Base-by-base conservation (phyloP, 2,797 vertebrate species). In the Spatula clypeata region DNA sequence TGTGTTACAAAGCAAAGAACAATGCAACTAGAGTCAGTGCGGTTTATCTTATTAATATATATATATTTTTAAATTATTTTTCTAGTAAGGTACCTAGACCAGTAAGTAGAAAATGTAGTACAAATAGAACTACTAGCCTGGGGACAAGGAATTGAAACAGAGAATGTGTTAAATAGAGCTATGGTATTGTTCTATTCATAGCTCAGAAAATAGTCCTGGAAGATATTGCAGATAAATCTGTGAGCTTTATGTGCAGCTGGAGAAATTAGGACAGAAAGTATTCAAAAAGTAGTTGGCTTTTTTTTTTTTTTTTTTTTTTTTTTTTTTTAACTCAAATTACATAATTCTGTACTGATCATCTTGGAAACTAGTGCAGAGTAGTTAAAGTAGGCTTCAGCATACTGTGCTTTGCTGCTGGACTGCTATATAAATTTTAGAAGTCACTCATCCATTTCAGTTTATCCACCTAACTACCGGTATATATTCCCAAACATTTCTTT, bases 101-200 rank as follows among this genome's bases (percentile, higher is more conserved):
- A 34, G 60, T 79, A 81, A 66, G 15, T n/a, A 88, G 64, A 95
- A 95, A 95, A 79, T 1, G 16, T 23, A 69, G 27, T 29, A 54
- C 16, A 38, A 80, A 44, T 93, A 86, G 38, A 93, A 65, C 13
- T 57, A 67, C 31, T 86, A 69, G 26, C 24, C 20, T 61, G 2
- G 51, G 27, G 44, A 14, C 57, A 88, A 92, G 54, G 31, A 69
- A 73, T 19, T 66, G 38, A 82, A 88, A 76, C 7, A 29, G 34
- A 90, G 71, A 82, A 77, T 66, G 38, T 73, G 61, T 88, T 70
- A 89, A 91, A 90, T 42, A 75, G 62, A 76, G 57, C 60, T 49
- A 79, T 13, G 65, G 1, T 61, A 73, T 34, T 88, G 15, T 6
- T n/a, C 15, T 76, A 36, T 34, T 27, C n/a, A 45, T 42, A 42